Evolutionary conservation across 2,888 invertebrate genomes (phyloP).

Genomic region (Apocheima hispidaria): DNA sequence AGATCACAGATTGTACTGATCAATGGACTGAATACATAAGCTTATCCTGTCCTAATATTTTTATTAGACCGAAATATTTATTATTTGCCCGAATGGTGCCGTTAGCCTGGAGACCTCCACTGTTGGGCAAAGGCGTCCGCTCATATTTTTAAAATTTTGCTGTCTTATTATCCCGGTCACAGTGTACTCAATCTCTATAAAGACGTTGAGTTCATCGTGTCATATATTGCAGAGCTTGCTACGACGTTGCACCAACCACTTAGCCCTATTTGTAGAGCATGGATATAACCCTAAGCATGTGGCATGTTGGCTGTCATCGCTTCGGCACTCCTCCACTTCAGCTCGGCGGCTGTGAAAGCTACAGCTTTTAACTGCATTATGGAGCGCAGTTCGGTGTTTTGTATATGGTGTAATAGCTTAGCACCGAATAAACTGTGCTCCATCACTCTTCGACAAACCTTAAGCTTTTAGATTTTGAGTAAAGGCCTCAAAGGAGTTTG

Average conservation of each 20-base stretch:
- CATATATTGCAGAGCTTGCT: not conserved
- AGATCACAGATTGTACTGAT: not conserved
- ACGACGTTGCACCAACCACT: not conserved
- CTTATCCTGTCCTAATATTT: not conserved
- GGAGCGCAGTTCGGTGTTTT: not conserved
- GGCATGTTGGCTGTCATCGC: not conserved
- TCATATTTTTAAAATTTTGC: not conserved
- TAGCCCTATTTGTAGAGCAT: not conserved
- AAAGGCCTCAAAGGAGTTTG: not conserved
- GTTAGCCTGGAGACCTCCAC: not conserved
- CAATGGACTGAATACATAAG: not conserved
- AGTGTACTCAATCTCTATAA: not conserved
- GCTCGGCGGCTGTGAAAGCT: not conserved
- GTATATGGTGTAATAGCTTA: not conserved
- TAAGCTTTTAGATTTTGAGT: not conserved
- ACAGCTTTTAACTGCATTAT: not conserved
- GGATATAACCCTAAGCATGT: not conserved
- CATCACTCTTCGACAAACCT: not conserved
- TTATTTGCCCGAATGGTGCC: not conserved
- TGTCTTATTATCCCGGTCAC: not conserved
- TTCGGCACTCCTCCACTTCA: not conserved
- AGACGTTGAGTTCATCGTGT: not conserved
- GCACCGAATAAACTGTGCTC: not conserved
- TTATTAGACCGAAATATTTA: not conserved
- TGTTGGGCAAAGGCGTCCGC: not conserved